phyloP scores from a whole-genome alignment of 2,888 invertebrate species.

The Ophion obscuratus region DNA sequence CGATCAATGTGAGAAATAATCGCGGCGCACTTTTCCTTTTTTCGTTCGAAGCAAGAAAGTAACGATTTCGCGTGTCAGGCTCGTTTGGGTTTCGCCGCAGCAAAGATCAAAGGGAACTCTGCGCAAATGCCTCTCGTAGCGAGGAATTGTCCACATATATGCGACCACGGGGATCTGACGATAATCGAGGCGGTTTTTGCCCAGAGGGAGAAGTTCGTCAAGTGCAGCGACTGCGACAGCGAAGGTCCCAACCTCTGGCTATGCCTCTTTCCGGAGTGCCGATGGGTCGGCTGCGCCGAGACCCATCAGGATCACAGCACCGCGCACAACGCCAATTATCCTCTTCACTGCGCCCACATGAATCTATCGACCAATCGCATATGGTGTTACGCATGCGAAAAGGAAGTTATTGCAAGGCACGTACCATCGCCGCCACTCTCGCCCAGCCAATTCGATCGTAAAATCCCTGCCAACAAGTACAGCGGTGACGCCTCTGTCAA shows the following conservation, averaged over 20 bases:
- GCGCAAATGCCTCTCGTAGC: conserved; percentile 79
- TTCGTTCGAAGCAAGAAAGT: neutral
- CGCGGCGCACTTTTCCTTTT: too few relatives aligned
- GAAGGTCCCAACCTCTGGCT: conserved; percentile 94
- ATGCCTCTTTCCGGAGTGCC: conserved; percentile 92
- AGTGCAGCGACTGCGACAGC: conserved; percentile 90
- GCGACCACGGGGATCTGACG: conserved; percentile 77
- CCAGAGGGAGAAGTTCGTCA: conserved; percentile 77
- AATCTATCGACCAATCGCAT: conserved; percentile 93
- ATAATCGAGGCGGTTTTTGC: conserved; percentile 77
- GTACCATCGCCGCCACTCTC: conserved; percentile 76
- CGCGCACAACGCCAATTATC: conserved; percentile 90
- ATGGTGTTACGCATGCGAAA: conserved; percentile 95
- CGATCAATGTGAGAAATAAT: too few relatives aligned
- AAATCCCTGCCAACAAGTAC: conserved; percentile 71
- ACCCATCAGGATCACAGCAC: conserved; percentile 93
- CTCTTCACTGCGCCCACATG: conserved; percentile 92
- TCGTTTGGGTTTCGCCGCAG: neutral
- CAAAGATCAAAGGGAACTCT: conserved; percentile 13
- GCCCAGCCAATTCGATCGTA: conserved; percentile 76
- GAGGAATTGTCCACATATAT: conserved; percentile 80
- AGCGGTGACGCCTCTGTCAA: conserved; percentile 75
- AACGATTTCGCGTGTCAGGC: conserved; percentile 10
- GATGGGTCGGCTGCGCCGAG: conserved; percentile 93
- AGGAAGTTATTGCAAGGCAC: conserved; percentile 87